These are phyloP conservation scores for Cheilosia pagana DNA, from an alignment of 2,888 invertebrate genomes.

Conservation along the genomic window DNA sequence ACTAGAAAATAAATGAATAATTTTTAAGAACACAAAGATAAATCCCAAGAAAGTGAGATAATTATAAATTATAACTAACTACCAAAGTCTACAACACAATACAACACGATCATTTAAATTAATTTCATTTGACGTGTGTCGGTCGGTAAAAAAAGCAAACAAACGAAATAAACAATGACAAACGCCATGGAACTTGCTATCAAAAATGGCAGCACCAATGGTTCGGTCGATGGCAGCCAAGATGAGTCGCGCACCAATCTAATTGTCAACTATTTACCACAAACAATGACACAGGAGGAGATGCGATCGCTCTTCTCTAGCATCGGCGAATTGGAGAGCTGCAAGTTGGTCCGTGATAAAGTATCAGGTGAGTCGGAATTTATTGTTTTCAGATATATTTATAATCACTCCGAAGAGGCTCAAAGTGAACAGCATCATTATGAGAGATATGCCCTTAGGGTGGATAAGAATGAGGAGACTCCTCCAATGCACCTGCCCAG, in stretches of 20 bases:
- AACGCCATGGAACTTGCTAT: constrained; percentile 87
- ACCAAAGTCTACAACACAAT: constrained; percentile 48
- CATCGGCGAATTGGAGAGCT: constrained; percentile 98
- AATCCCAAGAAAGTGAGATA: constrained; percentile 81
- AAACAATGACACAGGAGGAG: constrained; percentile 97
- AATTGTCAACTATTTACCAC: constrained; percentile 97
- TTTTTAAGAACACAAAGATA: constrained; percentile 65
- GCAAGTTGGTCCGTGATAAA: constrained; percentile 98
- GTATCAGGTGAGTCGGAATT: constrained; percentile 88
- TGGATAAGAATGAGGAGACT: no score
- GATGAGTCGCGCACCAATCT: constrained; percentile 98
- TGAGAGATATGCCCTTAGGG: no score
- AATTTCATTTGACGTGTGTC: constrained; percentile 51
- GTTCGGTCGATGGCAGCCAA: constrained; percentile 87
- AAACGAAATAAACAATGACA: constrained; percentile 79
- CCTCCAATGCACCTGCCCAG: no score
- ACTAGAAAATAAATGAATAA: constrained; percentile 57
- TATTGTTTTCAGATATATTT: no score
- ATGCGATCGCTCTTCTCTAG: constrained; percentile 96
- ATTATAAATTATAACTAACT: constrained; percentile 77
- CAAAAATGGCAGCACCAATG: constrained; percentile 89
- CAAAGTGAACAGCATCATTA: no score
- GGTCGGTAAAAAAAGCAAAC: constrained; percentile 35
- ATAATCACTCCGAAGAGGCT: no score
- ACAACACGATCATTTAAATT: constrained; percentile 47